phyloP scores from a whole-genome alignment of 2,113 vertebrate species.

The Piaya cayana region DNA sequence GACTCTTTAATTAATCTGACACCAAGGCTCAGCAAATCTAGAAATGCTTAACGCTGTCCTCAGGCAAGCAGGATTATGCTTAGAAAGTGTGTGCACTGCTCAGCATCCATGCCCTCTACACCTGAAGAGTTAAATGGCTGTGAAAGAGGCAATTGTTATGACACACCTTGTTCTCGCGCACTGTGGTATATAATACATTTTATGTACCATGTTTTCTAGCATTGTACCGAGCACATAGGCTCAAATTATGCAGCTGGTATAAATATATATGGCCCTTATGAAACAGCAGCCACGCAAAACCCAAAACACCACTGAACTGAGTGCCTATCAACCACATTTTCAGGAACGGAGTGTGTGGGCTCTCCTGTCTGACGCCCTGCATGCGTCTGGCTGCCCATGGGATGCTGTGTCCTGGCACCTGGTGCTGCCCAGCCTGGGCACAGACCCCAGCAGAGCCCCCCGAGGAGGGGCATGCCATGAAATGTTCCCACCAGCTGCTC shows the following conservation, averaged over 20 bases:
- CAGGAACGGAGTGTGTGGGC: background rate
- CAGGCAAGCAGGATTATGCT: background rate
- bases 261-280: background rate
- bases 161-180: background rate
- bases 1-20: background rate
- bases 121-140: background rate
- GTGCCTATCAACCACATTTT: background rate
- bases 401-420: background rate
- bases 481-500: background rate
- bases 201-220: background rate
- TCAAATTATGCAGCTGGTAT: background rate
- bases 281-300: background rate
- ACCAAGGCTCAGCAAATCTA: background rate
- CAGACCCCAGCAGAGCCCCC: background rate
- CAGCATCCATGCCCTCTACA: background rate
- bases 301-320: background rate
- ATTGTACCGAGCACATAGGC: background rate
- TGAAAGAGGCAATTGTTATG: background rate
- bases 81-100: background rate
- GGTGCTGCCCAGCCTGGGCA: background rate
- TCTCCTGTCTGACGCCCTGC: fast-evolving
- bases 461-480: background rate
- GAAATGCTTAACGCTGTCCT: background rate
- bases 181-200: background rate
- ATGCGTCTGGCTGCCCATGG: background rate